Evolutionary conservation across 2,888 invertebrate species (phyloP).

Genomic region (Lepetodrilus schrolli): DNA sequence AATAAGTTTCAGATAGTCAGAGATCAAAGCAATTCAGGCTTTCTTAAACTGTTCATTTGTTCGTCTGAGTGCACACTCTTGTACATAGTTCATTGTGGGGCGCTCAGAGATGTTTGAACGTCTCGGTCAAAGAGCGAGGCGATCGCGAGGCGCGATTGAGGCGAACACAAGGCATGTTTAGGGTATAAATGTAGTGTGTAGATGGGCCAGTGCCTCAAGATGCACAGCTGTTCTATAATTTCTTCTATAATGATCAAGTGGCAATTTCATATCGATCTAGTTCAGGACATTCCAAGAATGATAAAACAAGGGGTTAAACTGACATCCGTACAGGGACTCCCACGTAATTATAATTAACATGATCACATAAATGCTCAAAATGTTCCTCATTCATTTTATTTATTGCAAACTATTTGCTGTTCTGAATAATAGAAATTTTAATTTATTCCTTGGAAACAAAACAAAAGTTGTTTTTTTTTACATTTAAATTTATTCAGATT

Average conservation of each 20-base stretch:
- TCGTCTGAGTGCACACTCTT: background rate
- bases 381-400: too few species aligned
- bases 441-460: too few species aligned
- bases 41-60: slow-evolving; percentile 15
- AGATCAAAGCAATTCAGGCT: background rate
- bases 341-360: background rate
- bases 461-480: too few species aligned
- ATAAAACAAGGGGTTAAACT: background rate
- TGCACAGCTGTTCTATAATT: background rate
- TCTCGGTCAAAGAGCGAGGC: background rate
- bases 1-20: background rate
- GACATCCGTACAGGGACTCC: background rate
- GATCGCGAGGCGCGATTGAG: too few species aligned
- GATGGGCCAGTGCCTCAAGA: background rate
- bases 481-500: too few species aligned
- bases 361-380: too few species aligned
- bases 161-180: background rate
- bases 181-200: background rate
- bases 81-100: background rate
- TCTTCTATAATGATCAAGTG: too few species aligned
- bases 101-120: background rate
- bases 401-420: too few species aligned
- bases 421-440: too few species aligned
- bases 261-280: background rate
- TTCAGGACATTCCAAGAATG: background rate